These are phyloP conservation scores for Hypotaenidia okinawae DNA, from an alignment of 2,797 vertebrate genomes.

Conservation along the genomic window DNA sequence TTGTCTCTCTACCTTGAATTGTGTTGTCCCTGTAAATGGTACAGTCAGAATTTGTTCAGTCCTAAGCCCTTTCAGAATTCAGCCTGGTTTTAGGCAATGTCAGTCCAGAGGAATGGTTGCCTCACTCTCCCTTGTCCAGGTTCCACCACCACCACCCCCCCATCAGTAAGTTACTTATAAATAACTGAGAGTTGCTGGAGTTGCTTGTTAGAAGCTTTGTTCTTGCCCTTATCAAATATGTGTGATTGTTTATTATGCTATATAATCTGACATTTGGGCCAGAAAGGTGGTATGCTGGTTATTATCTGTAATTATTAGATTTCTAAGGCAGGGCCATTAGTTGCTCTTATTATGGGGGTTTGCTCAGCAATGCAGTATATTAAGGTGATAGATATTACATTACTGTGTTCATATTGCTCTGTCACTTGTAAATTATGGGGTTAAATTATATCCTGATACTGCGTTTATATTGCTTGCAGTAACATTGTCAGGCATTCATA, in stretches of 20 bases:
- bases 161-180: neutral
- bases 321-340: neutral
- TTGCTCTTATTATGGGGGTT: neutral
- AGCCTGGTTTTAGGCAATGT: neutral
- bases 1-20: neutral
- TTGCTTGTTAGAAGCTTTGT: neutral
- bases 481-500: neutral
- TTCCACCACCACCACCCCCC: neutral
- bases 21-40: neutral
- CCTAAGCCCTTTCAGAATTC: neutral
- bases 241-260: neutral
- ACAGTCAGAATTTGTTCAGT: neutral
- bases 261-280: neutral
- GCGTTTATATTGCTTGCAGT: neutral
- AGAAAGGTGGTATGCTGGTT: neutral
- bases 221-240: neutral
- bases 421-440: neutral
- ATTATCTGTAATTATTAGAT: neutral
- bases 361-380: neutral
- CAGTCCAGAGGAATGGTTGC: neutral
- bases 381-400: neutral
- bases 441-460: neutral
- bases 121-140: neutral
- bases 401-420: neutral
- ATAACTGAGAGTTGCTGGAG: neutral